These are phyloP conservation scores for Scolopax bukidnonensis DNA, from an alignment of 2,797 vertebrate genomes.

Conservation along the genomic window DNA sequence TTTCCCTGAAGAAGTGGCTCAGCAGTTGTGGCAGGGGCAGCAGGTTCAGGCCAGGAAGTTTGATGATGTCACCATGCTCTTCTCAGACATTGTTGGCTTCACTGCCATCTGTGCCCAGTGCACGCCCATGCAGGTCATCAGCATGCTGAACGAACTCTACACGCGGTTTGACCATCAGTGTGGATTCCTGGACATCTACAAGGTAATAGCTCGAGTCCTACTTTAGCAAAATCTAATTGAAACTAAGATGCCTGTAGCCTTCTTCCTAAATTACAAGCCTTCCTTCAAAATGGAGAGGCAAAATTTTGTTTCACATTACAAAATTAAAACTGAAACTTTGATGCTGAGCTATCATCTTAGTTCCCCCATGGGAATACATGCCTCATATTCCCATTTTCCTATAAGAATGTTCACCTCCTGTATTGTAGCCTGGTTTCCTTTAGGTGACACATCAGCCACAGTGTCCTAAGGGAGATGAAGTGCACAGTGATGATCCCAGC, in stretches of 20 bases:
- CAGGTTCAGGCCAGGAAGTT: constrained; percentile 95
- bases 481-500: not conserved
- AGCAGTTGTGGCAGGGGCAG: constrained; percentile 95
- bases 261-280: not conserved
- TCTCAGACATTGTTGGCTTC: constrained; percentile 98
- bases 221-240: not conserved
- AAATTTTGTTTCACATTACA: not conserved
- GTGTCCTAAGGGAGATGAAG: not conserved
- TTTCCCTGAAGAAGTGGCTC: constrained; percentile 96
- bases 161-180: constrained; percentile 98
- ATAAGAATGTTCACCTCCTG: not conserved
- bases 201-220: constrained; percentile 80
- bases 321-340: not conserved
- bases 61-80: constrained; percentile 98
- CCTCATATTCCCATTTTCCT: not conserved
- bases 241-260: not conserved
- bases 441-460: not conserved
- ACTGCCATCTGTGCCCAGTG: constrained; percentile 97
- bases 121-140: constrained; percentile 99
- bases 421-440: not conserved
- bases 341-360: not conserved
- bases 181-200: constrained; percentile 96
- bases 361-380: not conserved
- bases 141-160: constrained; percentile 98
- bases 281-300: not conserved